Base-by-base conservation (phyloP, 1,140 invertebrate genomes). In the Drosophila pectinifera region DNA sequence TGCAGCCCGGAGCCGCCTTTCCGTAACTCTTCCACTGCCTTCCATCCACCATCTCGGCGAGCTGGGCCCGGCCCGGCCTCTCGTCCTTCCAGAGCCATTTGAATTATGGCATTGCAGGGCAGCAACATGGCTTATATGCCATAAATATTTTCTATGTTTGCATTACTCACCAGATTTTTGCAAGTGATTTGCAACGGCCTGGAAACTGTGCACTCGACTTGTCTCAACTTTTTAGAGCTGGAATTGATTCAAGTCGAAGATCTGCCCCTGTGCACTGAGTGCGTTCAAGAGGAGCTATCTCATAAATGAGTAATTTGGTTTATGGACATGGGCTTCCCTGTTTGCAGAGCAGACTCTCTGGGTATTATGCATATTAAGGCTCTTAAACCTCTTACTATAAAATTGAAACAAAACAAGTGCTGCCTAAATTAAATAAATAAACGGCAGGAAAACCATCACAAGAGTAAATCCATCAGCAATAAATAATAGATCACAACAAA, bases 121-220 rank as follows among this genome's bases (percentile, higher is more conserved):
- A 80, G 77, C 63, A 55, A 72, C 84, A 84, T 68, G 83, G 84
- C 80, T 83, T 88, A 80, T 84, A 80, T 73, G 73, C 76, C 77
- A 88, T 88, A 88, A 89, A 88, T 88, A 84, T 88, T 89, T 89
- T 78, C 80, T 64, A 70, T 89, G 85, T 78, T 88, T 90, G 85
- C 84, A 88, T 89, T 89, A 68, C 85, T 89, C 80, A 78, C 73
- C 79, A 84, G 83, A 86, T 82, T 89, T 83, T 73, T 80, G 58
- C 78, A 72, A 79, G 80, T 77, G 84, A 88, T 88, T 88, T 88
- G 84, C 84, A 89, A 84, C 59, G 76, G 83, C 76, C 80, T 73
- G 76, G 67, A 83, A 88, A 77, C 84, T 83, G 79, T 83, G 78
- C 82, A 82, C 74, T 88, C 61, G 69, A 75, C 78, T 78, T 67